phyloP scores from a whole-genome alignment of 2,888 invertebrate genomes.

The Lasius platythorax region DNA sequence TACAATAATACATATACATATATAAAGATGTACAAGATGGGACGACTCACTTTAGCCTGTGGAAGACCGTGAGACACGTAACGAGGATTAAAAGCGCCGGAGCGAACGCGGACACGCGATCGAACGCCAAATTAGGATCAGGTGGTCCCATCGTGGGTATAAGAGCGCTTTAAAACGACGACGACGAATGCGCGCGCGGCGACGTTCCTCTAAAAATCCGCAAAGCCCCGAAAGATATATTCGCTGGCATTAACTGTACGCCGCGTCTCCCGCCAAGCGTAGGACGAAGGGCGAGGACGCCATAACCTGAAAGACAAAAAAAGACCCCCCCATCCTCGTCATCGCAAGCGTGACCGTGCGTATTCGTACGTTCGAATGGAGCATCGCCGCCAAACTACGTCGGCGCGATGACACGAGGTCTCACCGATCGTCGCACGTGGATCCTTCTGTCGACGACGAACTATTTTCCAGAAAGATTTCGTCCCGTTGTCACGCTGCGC shows the following conservation, averaged over 20 bases:
- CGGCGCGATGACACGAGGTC: no score
- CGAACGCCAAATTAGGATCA: slow-evolving; percentile 74
- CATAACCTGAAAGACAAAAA: slow-evolving; percentile 33
- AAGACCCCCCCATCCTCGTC: background rate
- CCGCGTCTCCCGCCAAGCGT: slow-evolving; percentile 76
- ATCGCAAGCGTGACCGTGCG: background rate
- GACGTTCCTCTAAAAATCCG: background rate
- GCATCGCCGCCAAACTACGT: no score
- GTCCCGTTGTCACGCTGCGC: background rate
- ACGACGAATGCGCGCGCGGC: background rate
- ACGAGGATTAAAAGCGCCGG: slow-evolving; percentile 72
- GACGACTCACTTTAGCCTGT: slow-evolving; percentile 75
- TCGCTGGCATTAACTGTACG: slow-evolving; percentile 19
- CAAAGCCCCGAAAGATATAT: background rate
- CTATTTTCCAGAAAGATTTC: background rate
- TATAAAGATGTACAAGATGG: background rate
- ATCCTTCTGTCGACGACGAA: background rate
- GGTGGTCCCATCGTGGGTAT: slow-evolving; percentile 77
- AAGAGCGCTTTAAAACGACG: background rate
- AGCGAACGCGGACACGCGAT: slow-evolving; percentile 76
- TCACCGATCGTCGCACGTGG: background rate
- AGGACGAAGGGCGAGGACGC: background rate
- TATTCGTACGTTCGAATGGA: no score
- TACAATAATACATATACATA: no score
- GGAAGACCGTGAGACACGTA: slow-evolving; percentile 76